Evolutionary conservation across 2,113 vertebrate genomes (phyloP).

Genomic region (Mandrillus leucophaeus): DNA sequence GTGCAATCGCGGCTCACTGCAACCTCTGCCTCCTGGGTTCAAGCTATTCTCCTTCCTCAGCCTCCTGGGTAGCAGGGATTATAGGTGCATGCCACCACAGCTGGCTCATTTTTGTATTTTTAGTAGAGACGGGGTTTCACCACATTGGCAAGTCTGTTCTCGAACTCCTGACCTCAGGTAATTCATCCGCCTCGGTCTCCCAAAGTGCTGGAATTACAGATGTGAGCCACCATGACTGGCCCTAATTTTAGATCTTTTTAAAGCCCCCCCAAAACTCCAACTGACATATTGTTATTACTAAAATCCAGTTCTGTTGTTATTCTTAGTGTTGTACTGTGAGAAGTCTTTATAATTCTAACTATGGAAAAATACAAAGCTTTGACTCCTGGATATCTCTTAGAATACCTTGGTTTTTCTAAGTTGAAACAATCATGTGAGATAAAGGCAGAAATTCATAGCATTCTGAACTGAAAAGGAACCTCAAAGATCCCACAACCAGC

Average conservation of each 20-base stretch:
- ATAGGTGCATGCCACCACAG: too few relatives aligned
- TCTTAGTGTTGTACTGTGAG: neutral
- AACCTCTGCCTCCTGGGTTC: too few relatives aligned
- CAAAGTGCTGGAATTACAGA: too few relatives aligned
- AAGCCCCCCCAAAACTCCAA: neutral
- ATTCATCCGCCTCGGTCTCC: too few relatives aligned
- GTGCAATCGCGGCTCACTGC: too few relatives aligned
- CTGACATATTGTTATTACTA: neutral
- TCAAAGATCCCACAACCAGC: neutral
- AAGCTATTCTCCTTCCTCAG: too few relatives aligned
- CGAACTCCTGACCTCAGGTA: too few relatives aligned
- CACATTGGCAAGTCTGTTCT: too few relatives aligned
- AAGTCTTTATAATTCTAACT: neutral
- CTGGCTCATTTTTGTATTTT: too few relatives aligned
- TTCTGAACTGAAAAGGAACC: neutral
- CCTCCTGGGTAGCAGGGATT: too few relatives aligned
- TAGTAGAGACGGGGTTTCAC: too few relatives aligned
- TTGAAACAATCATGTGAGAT: neutral
- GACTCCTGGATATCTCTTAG: neutral
- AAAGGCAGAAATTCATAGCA: neutral
- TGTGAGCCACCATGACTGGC: too few relatives aligned
- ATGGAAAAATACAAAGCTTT: slow-evolving; percentile 12
- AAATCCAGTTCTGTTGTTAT: neutral
- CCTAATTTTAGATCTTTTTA: neutral
- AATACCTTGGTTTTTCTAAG: neutral